These are phyloP conservation scores for Eriosoma lanigerum DNA, from an alignment of 1,140 invertebrate species.

Conservation along the genomic window DNA sequence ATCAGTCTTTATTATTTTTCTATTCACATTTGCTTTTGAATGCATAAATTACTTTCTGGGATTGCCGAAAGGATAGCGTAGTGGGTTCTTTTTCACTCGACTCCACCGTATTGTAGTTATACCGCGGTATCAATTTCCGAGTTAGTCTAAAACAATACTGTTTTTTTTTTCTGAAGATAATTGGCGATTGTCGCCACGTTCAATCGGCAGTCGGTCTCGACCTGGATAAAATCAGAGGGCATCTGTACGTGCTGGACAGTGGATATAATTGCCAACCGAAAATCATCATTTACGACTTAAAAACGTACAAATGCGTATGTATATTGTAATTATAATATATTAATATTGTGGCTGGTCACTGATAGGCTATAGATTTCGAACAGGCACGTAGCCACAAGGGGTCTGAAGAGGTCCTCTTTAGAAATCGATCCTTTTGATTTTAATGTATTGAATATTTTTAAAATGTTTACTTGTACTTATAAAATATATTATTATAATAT, in stretches of 20 bases:
- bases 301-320: slow-evolving; percentile 62
- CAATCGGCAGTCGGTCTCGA: slow-evolving; percentile 45
- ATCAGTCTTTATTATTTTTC: neutral
- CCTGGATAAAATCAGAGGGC: slow-evolving; percentile 50
- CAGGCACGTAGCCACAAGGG: too few species aligned
- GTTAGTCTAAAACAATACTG: too few species aligned
- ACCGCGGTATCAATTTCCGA: too few species aligned
- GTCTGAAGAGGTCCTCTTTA: too few species aligned
- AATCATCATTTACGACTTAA: slow-evolving; percentile 73
- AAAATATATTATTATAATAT: too few species aligned
- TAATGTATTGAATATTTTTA: too few species aligned
- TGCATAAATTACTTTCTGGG: neutral
- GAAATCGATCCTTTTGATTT: too few species aligned
- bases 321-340: neutral
- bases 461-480: too few species aligned
- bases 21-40: neutral
- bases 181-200: slow-evolving; percentile 59
- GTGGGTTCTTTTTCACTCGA: neutral
- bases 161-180: slow-evolving; percentile 61
- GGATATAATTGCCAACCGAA: slow-evolving; percentile 78
- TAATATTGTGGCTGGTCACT: neutral
- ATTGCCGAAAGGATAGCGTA: neutral
- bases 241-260: slow-evolving; percentile 72
- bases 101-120: too few species aligned
- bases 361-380: too few species aligned